Conservation (phyloP, 2,888 invertebrate species). For the Actias luna region DNA sequence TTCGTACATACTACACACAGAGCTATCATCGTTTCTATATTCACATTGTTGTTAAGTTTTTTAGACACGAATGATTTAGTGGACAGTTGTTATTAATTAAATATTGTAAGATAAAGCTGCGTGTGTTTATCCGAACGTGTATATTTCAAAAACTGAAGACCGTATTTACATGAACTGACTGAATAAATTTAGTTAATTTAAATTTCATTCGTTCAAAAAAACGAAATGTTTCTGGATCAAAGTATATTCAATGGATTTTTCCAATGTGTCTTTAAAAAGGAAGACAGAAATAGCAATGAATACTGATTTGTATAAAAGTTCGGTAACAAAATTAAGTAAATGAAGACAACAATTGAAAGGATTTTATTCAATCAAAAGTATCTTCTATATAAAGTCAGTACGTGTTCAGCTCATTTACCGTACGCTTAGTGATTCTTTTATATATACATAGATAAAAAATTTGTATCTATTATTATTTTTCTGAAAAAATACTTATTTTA, state of each 20-base stretch:
- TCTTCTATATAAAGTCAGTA: neutral
- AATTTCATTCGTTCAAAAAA: neutral
- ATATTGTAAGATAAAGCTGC: too few species aligned
- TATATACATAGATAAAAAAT: too few species aligned
- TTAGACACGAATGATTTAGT: too few species aligned
- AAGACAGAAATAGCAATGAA: constrained; percentile 50
- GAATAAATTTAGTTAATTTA: neutral
- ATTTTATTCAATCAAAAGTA: neutral
- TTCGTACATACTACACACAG: too few species aligned
- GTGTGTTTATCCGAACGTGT: too few species aligned
- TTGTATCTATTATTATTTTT: too few species aligned
- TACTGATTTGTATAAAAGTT: constrained; percentile 45
- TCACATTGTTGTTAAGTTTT: too few species aligned
- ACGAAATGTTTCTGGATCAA: neutral
- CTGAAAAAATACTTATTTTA: too few species aligned
- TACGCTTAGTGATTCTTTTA: too few species aligned
- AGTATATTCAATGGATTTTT: constrained; percentile 59
- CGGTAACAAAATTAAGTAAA: constrained; percentile 3
- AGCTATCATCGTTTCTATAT: too few species aligned
- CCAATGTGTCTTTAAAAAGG: constrained; percentile 54
- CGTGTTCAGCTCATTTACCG: neutral
- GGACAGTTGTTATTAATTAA: too few species aligned
- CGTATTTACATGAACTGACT: neutral
- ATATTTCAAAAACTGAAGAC: neutral
- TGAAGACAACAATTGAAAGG: too few species aligned